Evolutionary conservation across 1,140 invertebrate species (phyloP).

Genomic region (Drosophila erecta): DNA sequence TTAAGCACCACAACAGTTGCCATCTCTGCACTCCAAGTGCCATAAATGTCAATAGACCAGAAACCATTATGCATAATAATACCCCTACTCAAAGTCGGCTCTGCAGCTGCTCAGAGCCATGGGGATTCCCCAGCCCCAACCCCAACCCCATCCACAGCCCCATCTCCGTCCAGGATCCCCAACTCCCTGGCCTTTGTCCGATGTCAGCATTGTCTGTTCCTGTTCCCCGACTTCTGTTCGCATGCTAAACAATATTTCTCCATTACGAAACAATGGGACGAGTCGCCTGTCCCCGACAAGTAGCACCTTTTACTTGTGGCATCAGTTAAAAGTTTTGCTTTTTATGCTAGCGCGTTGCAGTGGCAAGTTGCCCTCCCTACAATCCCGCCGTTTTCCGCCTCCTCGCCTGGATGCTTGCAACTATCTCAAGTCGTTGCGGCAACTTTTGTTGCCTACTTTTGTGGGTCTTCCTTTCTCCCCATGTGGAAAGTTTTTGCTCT

Average conservation of each 20-base stretch:
- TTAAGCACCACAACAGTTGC: not conserved
- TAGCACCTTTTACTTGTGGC: constrained; percentile 79
- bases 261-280: constrained; percentile 75
- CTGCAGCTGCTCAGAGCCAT: constrained; percentile 37
- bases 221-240: constrained; percentile 28
- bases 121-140: not conserved
- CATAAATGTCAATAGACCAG: constrained; percentile 81
- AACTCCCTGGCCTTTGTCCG: constrained; percentile 11
- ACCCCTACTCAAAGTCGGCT: constrained; percentile 24
- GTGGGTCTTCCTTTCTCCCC: constrained; percentile 24
- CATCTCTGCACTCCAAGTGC: constrained; percentile 38
- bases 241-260: constrained; percentile 79
- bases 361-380: constrained; percentile 27
- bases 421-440: constrained; percentile 59
- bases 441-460: constrained; percentile 59
- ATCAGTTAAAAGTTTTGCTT: constrained; percentile 78
- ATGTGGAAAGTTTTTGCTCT: constrained; percentile 60
- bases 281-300: constrained; percentile 57
- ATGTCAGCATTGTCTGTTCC: constrained; percentile 27
- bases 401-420: constrained; percentile 24
- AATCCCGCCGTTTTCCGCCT: not conserved
- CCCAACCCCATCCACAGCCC: not conserved
- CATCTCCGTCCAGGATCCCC: not conserved
- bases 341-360: constrained; percentile 73
- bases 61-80: constrained; percentile 79